Evolutionary conservation across 2,888 invertebrate species (phyloP).

Genomic region (Oligia latruncula): DNA sequence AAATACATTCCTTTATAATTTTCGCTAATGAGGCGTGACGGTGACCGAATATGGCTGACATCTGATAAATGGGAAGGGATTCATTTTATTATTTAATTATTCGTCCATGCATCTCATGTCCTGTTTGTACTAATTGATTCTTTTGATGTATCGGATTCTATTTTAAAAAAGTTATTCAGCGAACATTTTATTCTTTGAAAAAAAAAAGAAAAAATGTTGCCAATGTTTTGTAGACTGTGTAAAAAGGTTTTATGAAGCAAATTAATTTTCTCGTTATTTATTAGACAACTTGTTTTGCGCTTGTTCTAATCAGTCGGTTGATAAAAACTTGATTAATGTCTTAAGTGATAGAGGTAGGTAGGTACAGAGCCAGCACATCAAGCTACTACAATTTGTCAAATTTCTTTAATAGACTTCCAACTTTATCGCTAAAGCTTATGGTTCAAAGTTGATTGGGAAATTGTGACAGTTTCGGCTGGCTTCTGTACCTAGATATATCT

Average conservation of each 20-base stretch:
- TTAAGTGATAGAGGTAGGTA: not conserved
- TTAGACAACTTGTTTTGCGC: conserved; percentile 32
- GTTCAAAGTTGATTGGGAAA: no score
- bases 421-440: no score
- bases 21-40: conserved; percentile 78
- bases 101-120: conserved; percentile 63
- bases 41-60: conserved; percentile 74
- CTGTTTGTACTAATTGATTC: conserved; percentile 66
- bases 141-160: conserved; percentile 65
- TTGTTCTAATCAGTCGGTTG: conserved; percentile 12
- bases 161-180: conserved; percentile 52
- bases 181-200: conserved; percentile 18
- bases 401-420: no score
- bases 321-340: conserved; percentile 27
- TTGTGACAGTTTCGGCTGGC: no score
- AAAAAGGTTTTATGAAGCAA: conserved; percentile 51
- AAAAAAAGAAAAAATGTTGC: not conserved
- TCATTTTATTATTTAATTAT: conserved; percentile 70
- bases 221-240: conserved; percentile 30
- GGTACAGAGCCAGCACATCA: not conserved
- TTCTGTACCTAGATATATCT: not conserved
- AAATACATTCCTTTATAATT: conserved; percentile 66
- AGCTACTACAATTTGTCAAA: no score
- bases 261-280: conserved; percentile 47
- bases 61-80: conserved; percentile 74